Conservation (phyloP, 92 coral and sea anemone genomes). For the Siderastrea radians region DNA sequence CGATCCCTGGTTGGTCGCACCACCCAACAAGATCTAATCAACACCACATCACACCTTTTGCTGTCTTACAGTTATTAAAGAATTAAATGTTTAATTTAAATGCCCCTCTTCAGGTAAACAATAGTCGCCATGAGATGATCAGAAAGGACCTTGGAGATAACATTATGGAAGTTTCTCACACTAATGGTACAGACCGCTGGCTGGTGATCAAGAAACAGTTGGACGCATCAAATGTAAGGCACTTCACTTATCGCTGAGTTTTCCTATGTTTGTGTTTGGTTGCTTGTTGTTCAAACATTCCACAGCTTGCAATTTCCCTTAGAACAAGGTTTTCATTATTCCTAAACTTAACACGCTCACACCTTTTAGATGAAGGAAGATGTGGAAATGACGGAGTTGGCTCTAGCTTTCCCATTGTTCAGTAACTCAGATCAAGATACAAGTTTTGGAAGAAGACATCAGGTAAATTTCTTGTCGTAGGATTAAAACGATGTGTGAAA, state of each 20-base stretch:
- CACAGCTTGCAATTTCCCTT: background rate
- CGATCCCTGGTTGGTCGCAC: too few relatives aligned
- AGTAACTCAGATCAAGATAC: conserved; percentile 19
- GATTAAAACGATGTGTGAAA: background rate
- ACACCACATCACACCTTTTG: background rate
- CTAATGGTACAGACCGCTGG: conserved; percentile 86
- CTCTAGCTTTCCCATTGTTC: conserved; percentile 88
- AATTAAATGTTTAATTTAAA: background rate
- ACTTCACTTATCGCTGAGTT: too few relatives aligned
- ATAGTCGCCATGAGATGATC: conserved; percentile 71
- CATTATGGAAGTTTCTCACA: conserved; percentile 80
- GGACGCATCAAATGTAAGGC: conserved; percentile 77
- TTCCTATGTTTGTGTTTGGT: background rate
- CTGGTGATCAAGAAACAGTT: conserved; percentile 87
- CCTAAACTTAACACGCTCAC: background rate
- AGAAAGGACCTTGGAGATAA: conserved; percentile 83
- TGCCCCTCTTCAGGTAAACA: conserved; percentile 50
- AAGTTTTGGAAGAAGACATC: conserved; percentile 12
- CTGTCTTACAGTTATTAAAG: too few relatives aligned
- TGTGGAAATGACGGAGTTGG: conserved; percentile 88
- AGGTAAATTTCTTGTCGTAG: conserved; percentile 10
- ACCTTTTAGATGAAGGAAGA: conserved; percentile 79
- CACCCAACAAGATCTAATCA: too few relatives aligned
- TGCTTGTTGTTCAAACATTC: background rate
- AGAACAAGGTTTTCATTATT: too few relatives aligned